Base-by-base conservation (phyloP, 2,888 invertebrate genomes). In the Ganaspis brasiliensis region DNA sequence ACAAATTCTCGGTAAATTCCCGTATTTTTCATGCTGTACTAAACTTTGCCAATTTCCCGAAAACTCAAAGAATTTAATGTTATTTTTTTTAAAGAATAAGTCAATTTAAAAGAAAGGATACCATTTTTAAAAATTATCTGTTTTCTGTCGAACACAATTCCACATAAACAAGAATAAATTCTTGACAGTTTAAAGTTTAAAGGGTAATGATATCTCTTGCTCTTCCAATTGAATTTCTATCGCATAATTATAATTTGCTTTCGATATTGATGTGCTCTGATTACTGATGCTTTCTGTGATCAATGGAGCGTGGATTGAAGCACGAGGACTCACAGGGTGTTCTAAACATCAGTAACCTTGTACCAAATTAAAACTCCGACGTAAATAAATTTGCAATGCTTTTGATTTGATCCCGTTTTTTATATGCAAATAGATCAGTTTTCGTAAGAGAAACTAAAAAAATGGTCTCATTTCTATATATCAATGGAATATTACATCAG, bases 291-390 rank as follows among this genome's bases (percentile, higher is more conserved):
- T 75, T 73, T 75, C 14, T 71, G 61, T 75, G 76, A 76, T 78
- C 75, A 72, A 55, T 77, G 26, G 70, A 82, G 81, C 84, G 82
- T 83, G 83, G 79, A 82, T 79, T 77, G 76, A 74, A 77, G 75
- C 52, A 72, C 79, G 73, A 78, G 78, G 75, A 73, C 76, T 80
- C 71, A 10, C 3, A 14, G n/a, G 45, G 67, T 24, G 37, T 67
- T 24, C 24, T 14, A 63, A 40, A 19, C 35, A 14, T n/a, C 24
- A 8, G 6, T 9, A 26, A 45, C 67, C 67, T 45, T 67, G 67
- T 45, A 67, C 21, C 24, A 24, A 67, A 67, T 67, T 40, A 26
- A 1, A 26, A 12, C 21, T 1, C 37, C 19, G 4, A 67, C 24
- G n/a, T 35, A 9, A 35, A 24, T n/a, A 8, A 40, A 14, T 67